These are phyloP conservation scores for Thinocorus orbignyianus DNA, from an alignment of 2,113 vertebrate genomes.

Conservation along the genomic window DNA sequence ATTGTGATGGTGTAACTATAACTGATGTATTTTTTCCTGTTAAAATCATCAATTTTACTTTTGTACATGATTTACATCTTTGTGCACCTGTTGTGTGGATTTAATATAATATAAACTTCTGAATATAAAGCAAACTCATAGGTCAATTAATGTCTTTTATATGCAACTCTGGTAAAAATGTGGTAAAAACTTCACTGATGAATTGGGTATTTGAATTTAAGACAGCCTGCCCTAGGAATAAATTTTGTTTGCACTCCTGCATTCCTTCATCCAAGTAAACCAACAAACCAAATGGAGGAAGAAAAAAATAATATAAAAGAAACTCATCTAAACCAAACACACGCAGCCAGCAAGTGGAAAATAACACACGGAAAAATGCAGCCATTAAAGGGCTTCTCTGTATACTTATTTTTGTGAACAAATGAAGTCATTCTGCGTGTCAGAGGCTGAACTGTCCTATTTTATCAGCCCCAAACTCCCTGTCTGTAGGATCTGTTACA, in stretches of 20 bases:
- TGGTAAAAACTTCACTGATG: background rate
- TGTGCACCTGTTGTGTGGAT: background rate
- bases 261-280: conserved; percentile 31
- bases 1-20: background rate
- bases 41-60: conserved; percentile 34
- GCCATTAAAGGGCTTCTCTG: background rate
- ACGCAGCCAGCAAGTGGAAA: background rate
- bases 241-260: conserved; percentile 26
- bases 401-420: background rate
- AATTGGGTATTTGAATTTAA: background rate
- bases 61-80: background rate
- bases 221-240: background rate
- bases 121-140: background rate
- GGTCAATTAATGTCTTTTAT: background rate
- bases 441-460: background rate
- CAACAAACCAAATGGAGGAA: background rate
- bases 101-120: background rate
- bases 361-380: background rate
- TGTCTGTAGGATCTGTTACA: background rate
- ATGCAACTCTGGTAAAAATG: background rate
- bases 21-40: background rate
- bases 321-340: background rate
- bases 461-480: background rate
- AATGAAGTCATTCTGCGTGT: background rate
- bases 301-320: background rate